Base-by-base conservation (phyloP, 2,797 vertebrate species). In the Gymnothorax javanicus region DNA sequence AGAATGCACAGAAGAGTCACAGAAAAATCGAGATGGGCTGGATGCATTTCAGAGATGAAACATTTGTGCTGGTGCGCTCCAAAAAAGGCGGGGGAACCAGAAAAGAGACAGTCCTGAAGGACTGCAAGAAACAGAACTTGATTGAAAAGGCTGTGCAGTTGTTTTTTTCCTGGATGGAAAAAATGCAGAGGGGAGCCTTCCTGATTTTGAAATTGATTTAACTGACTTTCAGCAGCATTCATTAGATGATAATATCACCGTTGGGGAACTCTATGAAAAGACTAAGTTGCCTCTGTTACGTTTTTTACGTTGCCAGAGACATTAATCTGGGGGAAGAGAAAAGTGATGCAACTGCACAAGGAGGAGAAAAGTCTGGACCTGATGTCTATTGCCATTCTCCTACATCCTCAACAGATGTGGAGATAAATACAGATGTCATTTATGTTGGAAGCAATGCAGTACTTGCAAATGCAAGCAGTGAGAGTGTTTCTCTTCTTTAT, bases 61-160 rank as follows among this genome's bases (percentile, higher is more conserved):
- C 59, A 2, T 86, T 84, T 88, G 59, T 73, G 8, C 85, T 84
- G 52, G 85, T 77, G 2, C 13, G 57, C 59, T 77, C 81, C 54
- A 83, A 88, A 57, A 84, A 81, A 52, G 64, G 50, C 84, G 85
- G 87, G n/a, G 79, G 85, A 50, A 88, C 84, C 82, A 54, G 57
- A 15, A 88, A 67, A n/a, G 20, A 75, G 2, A 15, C 2, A 25
- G 86, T 88, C 73, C 82, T 56, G 60, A 88, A 87, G 33, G 81
- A 82, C 62, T 79, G 60, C 15, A 85, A 33, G 82, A 82, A 87
- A 82, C 54, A 67, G 73, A 82, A 77, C 52, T 62, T 87, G 57
- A 75, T 84, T 84, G 69, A 75, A 87, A 84, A 77, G 86, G 86
- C 56, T 58, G n/a, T 87, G 62, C 5, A 59, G 33, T 87, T 87